A percentile compares a stretch with the other conserved stretches of the same genome.
phyloP scores from a whole-genome alignment of 2,888 invertebrate genomes.

The Bembecia ichneumoniformis region DNA sequence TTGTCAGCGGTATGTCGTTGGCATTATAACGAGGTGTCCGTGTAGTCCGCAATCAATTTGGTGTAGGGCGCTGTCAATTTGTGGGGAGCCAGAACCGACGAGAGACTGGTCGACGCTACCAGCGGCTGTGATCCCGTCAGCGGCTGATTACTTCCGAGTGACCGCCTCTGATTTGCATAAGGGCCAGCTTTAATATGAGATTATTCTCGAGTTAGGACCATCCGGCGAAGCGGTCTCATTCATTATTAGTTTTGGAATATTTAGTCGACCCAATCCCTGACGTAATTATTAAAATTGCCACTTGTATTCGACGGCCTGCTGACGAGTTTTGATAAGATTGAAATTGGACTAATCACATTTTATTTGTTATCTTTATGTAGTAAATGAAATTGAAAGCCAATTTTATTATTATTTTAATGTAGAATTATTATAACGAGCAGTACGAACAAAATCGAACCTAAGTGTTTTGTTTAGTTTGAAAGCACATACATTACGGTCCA shows the following conservation, averaged over 20 bases:
- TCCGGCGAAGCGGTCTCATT: constrained; percentile 40
- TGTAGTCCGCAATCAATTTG: constrained; percentile 56
- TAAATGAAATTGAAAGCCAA: no score
- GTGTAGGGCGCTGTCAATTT: constrained; percentile 53
- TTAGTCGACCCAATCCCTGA: constrained; percentile 41
- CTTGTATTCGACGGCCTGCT: constrained; percentile 31
- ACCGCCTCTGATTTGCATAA: constrained; percentile 68
- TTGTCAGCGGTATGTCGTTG: constrained; percentile 19
- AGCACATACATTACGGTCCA: no score
- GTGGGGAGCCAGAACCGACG: constrained; percentile 16
- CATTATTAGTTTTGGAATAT: constrained; percentile 65
- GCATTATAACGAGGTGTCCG: constrained; percentile 30
- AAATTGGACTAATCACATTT: no score
- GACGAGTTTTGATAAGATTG: constrained; percentile 26
- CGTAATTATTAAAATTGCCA: constrained; percentile 44
- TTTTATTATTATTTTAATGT: no score
- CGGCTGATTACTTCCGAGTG: constrained; percentile 64
- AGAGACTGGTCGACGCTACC: constrained; percentile 12
- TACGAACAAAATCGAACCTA: no score
- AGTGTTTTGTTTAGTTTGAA: no score
- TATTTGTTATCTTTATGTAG: no score
- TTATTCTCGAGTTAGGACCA: constrained; percentile 59
- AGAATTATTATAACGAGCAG: no score
- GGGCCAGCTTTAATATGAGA: constrained; percentile 63
- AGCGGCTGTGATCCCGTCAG: constrained; percentile 21